Evolutionary conservation across 1,140 invertebrate genomes (phyloP).

Genomic region (Aphaenogaster rudis): DNA sequence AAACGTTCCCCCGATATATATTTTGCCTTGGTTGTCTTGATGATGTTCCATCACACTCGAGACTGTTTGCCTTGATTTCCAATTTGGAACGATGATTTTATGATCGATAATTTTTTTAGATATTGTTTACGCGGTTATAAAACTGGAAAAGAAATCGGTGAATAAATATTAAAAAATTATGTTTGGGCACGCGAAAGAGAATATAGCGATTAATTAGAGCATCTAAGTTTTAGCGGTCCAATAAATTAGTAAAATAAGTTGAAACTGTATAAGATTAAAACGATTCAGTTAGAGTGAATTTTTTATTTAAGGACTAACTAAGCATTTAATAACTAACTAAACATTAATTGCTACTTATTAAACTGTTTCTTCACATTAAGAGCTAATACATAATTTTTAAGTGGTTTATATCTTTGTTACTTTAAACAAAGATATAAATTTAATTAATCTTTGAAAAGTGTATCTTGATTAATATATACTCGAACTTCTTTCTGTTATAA

Average conservation of each 20-base stretch:
- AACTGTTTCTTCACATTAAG: neutral
- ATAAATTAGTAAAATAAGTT: slow-evolving; percentile 15
- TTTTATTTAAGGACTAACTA: slow-evolving; percentile 15
- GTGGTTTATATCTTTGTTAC: neutral
- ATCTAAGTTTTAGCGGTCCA: neutral
- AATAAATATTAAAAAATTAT: slow-evolving; percentile 3
- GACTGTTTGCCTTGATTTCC: neutral
- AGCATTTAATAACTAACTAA: slow-evolving; percentile 7
- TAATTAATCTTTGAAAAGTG: slow-evolving; percentile 17
- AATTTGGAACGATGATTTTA: neutral
- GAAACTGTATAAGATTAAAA: neutral
- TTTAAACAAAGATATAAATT: slow-evolving; percentile 6
- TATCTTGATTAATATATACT: slow-evolving; percentile 8
- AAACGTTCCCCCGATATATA: neutral
- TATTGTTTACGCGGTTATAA: neutral
- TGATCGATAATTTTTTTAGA: neutral
- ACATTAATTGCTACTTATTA: neutral
- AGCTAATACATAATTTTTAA: neutral
- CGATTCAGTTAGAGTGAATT: neutral
- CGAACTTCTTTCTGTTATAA: slow-evolving; percentile 49
- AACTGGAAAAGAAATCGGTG: neutral
- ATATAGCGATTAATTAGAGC: neutral
- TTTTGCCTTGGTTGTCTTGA: neutral
- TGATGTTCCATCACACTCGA: neutral
- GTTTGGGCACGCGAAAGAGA: neutral